These are phyloP conservation scores for Leucoraja ocellata DNA, from an alignment of 2,797 vertebrate genomes.

Conservation along the genomic window DNA sequence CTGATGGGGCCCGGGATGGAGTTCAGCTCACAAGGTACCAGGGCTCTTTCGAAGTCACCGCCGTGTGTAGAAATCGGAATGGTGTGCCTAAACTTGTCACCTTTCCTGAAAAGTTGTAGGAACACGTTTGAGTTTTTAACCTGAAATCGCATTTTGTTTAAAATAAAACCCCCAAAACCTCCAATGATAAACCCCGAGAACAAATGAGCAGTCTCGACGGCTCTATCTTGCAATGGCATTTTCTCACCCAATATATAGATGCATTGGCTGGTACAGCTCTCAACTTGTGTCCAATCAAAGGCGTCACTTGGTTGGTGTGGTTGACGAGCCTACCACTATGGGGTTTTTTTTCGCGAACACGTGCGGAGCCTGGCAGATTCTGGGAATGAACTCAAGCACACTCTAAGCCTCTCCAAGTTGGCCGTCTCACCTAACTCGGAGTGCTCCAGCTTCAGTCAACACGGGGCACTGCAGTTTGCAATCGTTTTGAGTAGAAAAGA, in stretches of 20 bases:
- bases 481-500: background rate
- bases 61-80: conserved; percentile 63
- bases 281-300: conserved; percentile 69
- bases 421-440: background rate
- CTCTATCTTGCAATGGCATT: conserved; percentile 49
- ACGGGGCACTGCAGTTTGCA: background rate
- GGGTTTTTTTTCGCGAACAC: background rate
- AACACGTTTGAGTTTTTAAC: conserved; percentile 62
- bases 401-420: background rate
- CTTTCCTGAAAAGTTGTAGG: conserved; percentile 61
- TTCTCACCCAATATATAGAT: conserved; percentile 61
- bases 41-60: conserved; percentile 58
- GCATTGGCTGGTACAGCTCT: conserved; percentile 56
- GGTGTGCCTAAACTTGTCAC: conserved; percentile 60
- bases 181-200: background rate
- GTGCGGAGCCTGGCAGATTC: background rate
- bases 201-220: background rate
- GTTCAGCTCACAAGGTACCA: conserved; percentile 54
- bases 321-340: conserved; percentile 58
- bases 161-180: background rate
- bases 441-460: background rate
- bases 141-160: conserved; percentile 52
- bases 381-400: background rate
- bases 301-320: conserved; percentile 58
- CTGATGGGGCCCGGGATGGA: conserved; percentile 78